These are phyloP conservation scores for Drosophila mettleri DNA, from an alignment of 2,888 invertebrate species.

Conservation along the genomic window DNA sequence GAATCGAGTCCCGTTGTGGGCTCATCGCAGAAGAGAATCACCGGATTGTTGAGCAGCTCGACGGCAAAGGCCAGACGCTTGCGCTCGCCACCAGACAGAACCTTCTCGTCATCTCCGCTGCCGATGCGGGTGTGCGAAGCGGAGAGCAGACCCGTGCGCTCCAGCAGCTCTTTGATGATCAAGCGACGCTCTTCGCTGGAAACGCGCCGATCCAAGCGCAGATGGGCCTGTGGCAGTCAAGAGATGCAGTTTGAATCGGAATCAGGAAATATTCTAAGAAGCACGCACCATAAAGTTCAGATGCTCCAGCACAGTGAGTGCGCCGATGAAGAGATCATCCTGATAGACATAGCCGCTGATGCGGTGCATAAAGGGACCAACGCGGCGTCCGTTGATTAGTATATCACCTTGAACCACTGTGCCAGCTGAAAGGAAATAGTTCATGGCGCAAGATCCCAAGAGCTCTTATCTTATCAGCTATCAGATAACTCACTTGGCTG, in stretches of 20 bases:
- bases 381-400: conserved; percentile 90
- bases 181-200: conserved; percentile 87
- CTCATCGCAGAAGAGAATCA: conserved; percentile 97
- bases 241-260: not conserved
- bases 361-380: conserved; percentile 91
- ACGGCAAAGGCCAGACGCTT: conserved; percentile 97
- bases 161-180: conserved; percentile 89
- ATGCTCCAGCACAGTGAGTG: conserved; percentile 94
- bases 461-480: conserved; percentile 58
- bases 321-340: conserved; percentile 94
- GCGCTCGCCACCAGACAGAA: conserved; percentile 96
- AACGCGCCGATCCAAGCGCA: conserved; percentile 91
- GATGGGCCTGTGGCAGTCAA: conserved; percentile 88
- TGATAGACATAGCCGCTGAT: conserved; percentile 96
- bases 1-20: conserved; percentile 98
- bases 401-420: conserved; percentile 92
- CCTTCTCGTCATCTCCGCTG: conserved; percentile 89
- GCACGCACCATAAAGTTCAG: conserved; percentile 91
- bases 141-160: conserved; percentile 89
- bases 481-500: conserved; percentile 87
- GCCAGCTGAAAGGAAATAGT: conserved; percentile 86
- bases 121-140: conserved; percentile 93
- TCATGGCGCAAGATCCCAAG: not conserved
- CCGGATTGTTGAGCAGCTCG: conserved; percentile 95
- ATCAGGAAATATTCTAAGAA: not conserved